Evolutionary conservation across 2,888 invertebrate genomes (phyloP).

Genomic region (Nebria salina): DNA sequence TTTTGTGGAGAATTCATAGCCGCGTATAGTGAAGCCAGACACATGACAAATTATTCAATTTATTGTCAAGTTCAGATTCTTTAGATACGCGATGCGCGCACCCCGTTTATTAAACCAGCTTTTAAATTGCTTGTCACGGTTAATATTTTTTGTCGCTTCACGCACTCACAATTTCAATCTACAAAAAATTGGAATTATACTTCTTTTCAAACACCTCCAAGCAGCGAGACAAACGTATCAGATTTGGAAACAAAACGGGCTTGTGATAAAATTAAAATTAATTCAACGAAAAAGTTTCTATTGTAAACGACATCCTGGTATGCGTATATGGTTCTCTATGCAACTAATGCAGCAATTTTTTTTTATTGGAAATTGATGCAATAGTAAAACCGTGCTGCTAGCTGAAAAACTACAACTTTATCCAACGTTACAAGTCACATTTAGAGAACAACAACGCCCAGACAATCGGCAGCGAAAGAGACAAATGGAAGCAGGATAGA

Average conservation of each 20-base stretch:
- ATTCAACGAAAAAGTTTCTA: too few relatives aligned
- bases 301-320: too few relatives aligned
- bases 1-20: constrained; percentile 35
- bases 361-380: neutral
- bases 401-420: constrained; percentile 7
- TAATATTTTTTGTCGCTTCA: constrained; percentile 28
- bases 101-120: neutral
- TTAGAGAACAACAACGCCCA: neutral
- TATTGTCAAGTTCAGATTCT: constrained; percentile 54
- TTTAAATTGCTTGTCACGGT: constrained; percentile 43
- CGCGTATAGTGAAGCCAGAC: constrained; percentile 24
- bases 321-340: too few relatives aligned
- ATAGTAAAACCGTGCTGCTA: neutral
- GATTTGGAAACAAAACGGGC: neutral
- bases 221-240: neutral
- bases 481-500: constrained; percentile 42
- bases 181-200: constrained; percentile 23
- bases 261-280: neutral
- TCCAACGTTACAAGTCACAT: constrained; percentile 19
- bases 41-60: constrained; percentile 59
- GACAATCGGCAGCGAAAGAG: constrained; percentile 41
- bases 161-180: constrained; percentile 31
- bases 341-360: too few relatives aligned
- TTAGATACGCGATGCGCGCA: constrained; percentile 52
- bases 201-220: constrained; percentile 19